These are phyloP conservation scores for Staurois parvus DNA, from an alignment of 2,797 vertebrate species.

Conservation along the genomic window DNA sequence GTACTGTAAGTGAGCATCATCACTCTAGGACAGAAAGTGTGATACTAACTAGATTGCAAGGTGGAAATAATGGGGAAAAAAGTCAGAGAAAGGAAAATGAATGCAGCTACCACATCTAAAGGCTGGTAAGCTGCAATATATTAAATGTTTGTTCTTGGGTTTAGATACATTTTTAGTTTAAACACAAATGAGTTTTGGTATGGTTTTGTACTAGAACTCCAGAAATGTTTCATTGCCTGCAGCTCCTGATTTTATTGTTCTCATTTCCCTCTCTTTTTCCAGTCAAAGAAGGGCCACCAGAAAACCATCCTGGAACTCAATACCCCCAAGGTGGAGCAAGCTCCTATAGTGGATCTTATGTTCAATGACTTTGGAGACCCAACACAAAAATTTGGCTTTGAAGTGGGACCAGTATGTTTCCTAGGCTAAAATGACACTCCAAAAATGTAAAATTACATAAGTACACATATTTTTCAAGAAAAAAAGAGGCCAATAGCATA, in stretches of 20 bases:
- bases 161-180: no score
- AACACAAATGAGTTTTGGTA: no score
- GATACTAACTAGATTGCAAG: no score
- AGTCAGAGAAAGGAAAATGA: no score
- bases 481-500: constrained; percentile 62
- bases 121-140: no score
- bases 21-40: no score
- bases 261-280: not conserved
- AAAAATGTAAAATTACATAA: constrained; percentile 65
- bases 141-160: no score
- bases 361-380: constrained; percentile 97
- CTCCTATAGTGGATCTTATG: constrained; percentile 97
- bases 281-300: constrained; percentile 95
- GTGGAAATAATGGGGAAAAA: no score
- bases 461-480: constrained; percentile 44
- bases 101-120: no score
- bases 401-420: constrained; percentile 99
- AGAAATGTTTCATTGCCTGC: no score
- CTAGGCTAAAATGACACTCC: constrained; percentile 87
- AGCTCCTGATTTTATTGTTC: not conserved
- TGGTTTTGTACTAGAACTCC: no score
- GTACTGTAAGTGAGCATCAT: no score
- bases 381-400: constrained; percentile 97
- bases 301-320: constrained; percentile 96
- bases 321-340: constrained; percentile 96